Conservation (phyloP, 2,888 invertebrate species). For the Machimus atricapillus region DNA sequence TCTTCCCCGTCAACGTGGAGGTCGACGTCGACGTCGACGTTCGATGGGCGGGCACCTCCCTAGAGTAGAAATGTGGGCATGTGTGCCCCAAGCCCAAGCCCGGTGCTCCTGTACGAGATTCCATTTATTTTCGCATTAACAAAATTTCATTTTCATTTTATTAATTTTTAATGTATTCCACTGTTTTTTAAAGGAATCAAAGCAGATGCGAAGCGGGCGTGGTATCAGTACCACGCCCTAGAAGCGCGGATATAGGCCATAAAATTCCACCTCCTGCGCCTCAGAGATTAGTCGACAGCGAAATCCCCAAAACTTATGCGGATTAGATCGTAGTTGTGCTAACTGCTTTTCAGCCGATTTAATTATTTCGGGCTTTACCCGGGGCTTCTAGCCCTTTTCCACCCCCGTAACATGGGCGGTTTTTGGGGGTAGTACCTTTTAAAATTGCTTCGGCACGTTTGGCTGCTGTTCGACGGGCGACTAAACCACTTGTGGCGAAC, state of each 20-base stretch:
- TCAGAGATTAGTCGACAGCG: neutral
- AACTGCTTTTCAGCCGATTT: neutral
- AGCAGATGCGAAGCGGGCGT: conserved; percentile 37
- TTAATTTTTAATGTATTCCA: conserved; percentile 50
- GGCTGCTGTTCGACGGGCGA: neutral
- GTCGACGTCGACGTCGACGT: neutral
- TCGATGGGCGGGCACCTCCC: neutral
- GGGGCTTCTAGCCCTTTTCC: neutral
- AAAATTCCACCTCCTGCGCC: neutral
- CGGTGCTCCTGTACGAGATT: conserved; percentile 31
- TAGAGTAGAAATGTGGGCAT: neutral
- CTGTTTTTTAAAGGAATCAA: conserved; percentile 44
- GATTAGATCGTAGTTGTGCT: conserved; percentile 8
- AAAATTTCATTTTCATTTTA: conserved; percentile 50
- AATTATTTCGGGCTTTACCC: neutral
- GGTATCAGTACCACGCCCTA: neutral
- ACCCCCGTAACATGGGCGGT: neutral
- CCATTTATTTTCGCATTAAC: conserved; percentile 49
- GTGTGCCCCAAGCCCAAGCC: conserved; percentile 22
- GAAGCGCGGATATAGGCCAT: neutral
- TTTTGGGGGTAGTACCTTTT: neutral
- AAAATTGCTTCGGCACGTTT: neutral
- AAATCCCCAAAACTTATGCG: neutral
- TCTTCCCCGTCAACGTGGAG: neutral
- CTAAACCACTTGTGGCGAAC: neutral